Conservation (phyloP, 2,113 vertebrate genomes). For the Pseudopipra pipra region DNA sequence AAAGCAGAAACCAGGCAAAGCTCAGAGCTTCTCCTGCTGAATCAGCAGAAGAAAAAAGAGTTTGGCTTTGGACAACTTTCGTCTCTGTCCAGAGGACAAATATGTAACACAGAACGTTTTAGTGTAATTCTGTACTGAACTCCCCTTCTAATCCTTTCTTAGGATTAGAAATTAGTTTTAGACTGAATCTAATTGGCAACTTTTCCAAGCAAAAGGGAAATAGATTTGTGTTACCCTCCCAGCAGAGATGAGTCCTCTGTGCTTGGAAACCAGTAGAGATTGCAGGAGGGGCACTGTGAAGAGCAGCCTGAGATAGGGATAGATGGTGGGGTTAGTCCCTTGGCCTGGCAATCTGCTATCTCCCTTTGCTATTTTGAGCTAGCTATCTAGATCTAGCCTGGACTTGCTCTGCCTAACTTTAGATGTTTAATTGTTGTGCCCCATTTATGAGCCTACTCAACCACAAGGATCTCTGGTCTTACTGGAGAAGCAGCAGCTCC, state of each 20-base stretch:
- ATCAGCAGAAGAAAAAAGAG: not conserved
- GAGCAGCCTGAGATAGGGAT: not conserved
- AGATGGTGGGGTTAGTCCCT: not conserved
- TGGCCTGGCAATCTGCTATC: not conserved
- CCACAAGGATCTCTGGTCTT: not conserved
- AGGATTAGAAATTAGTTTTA: not conserved
- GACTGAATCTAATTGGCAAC: not conserved
- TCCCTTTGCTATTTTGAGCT: not conserved
- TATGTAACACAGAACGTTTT: not conserved
- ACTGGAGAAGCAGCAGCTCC: not conserved
- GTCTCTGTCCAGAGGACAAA: not conserved
- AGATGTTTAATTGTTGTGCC: not conserved
- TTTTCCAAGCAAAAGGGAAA: not conserved
- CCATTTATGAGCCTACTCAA: not conserved
- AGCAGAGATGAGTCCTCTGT: not conserved
- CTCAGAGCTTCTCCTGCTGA: not conserved
- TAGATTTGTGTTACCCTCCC: not conserved
- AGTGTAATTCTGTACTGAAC: not conserved
- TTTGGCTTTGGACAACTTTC: not conserved
- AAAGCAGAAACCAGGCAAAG: not conserved
- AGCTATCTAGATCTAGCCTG: not conserved
- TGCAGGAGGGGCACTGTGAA: not conserved
- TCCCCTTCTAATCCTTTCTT: not conserved
- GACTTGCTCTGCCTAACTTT: not conserved
- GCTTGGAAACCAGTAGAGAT: not conserved